A percentile compares a stretch with the other conserved stretches of the same genome.
These are phyloP conservation scores for Zaprionus ghesquierei DNA, from an alignment of 1,140 invertebrate genomes.

Conservation along the genomic window DNA sequence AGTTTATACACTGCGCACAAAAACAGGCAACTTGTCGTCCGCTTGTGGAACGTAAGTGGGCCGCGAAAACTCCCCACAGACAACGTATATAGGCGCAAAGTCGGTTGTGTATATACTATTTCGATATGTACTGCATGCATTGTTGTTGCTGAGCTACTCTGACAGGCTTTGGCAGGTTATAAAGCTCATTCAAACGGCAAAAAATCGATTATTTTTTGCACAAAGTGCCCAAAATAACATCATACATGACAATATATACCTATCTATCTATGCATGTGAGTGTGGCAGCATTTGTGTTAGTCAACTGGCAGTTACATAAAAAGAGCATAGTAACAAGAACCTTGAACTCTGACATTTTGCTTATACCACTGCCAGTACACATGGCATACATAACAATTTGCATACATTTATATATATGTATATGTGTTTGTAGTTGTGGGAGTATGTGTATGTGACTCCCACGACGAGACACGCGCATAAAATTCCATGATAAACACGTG, in stretches of 20 bases:
- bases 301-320: conserved; percentile 31
- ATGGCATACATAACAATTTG: conserved; percentile 28
- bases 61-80: background rate
- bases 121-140: background rate
- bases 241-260: background rate
- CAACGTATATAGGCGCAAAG: background rate
- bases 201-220: conserved; percentile 26
- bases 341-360: conserved; percentile 74
- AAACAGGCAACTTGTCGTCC: conserved; percentile 39
- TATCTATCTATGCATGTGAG: conserved; percentile 2
- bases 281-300: conserved; percentile 9
- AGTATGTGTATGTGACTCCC: conserved; percentile 39
- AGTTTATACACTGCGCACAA: conserved; percentile 5
- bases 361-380: conserved; percentile 2
- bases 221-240: conserved; percentile 1
- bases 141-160: too few relatives aligned
- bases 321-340: conserved; percentile 29
- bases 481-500: conserved; percentile 77
- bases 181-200: conserved; percentile 5
- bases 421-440: background rate
- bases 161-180: background rate
- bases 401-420: conserved; percentile 27
- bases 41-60: conserved; percentile 19
- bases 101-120: background rate
- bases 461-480: conserved; percentile 63